phyloP scores from a whole-genome alignment of 1,140 invertebrate species.

The Pseudomyrmex flavicornis region DNA sequence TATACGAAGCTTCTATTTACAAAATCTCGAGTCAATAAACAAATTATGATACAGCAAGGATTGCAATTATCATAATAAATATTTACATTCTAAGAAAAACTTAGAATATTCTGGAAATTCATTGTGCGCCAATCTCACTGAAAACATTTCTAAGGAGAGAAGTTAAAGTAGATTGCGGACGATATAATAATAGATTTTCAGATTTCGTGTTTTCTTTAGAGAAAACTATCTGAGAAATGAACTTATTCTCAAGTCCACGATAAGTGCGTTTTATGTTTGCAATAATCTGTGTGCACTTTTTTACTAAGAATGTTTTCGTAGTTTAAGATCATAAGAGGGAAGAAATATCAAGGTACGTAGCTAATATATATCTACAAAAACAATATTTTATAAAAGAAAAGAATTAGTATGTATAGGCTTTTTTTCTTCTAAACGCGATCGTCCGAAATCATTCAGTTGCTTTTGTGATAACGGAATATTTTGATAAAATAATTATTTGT shows the following conservation, averaged over 20 bases:
- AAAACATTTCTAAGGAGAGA: background rate
- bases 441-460: background rate
- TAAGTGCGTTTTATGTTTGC: too few relatives aligned
- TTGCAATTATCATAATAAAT: background rate
- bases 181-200: conserved; percentile 29
- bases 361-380: conserved; percentile 18
- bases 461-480: background rate
- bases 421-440: conserved; percentile 9
- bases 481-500: background rate
- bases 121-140: background rate
- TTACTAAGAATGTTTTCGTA: too few relatives aligned
- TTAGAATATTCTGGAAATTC: conserved; percentile 6
- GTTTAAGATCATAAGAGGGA: background rate
- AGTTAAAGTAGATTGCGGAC: too few relatives aligned
- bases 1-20: conserved; percentile 16
- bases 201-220: conserved; percentile 16
- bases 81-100: conserved; percentile 30
- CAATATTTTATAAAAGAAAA: conserved; percentile 5
- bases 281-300: too few relatives aligned
- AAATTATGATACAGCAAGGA: conserved; percentile 17
- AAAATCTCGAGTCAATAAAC: conserved; percentile 15
- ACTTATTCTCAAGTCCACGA: conserved; percentile 22
- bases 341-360: background rate
- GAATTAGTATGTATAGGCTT: background rate
- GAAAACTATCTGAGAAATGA: conserved; percentile 37